Evolutionary conservation across 2,888 invertebrate genomes (phyloP).

Genomic region (Molanna angustata): DNA sequence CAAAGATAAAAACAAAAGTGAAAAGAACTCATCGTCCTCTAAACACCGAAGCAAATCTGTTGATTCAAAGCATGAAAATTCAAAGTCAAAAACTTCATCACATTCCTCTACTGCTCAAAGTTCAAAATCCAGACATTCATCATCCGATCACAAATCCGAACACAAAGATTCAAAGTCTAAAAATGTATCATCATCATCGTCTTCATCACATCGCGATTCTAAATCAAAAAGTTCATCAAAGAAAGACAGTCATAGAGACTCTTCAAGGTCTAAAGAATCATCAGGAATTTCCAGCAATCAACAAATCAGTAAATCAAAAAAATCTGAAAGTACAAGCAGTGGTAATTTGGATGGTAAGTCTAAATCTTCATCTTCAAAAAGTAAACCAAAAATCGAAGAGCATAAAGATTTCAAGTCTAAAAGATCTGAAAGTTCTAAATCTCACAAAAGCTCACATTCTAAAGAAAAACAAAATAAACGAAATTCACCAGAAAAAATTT

Average conservation of each 20-base stretch:
- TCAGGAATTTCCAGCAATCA: no score
- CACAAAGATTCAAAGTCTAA: slow-evolving; percentile 12
- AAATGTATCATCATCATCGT: no score
- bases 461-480: neutral
- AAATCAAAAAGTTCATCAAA: slow-evolving; percentile 7
- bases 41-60: slow-evolving; percentile 10
- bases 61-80: slow-evolving; percentile 5
- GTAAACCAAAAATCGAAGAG: no score
- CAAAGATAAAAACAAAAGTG: slow-evolving; percentile 16
- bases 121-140: slow-evolving; percentile 19
- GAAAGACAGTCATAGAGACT: neutral
- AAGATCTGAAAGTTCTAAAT: slow-evolving; percentile 1
- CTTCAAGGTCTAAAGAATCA: no score
- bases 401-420: neutral
- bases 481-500: neutral
- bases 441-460: slow-evolving; percentile 3
- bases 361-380: slow-evolving; percentile 6
- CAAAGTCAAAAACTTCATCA: slow-evolving; percentile 5
- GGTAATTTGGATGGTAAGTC: neutral
- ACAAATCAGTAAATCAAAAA: no score
- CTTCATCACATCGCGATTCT: neutral
- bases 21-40: slow-evolving; percentile 4
- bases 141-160: slow-evolving; percentile 21
- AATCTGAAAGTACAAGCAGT: slow-evolving; percentile 1
- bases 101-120: slow-evolving; percentile 9